A percentile compares a stretch with the other conserved stretches of the same genome.
These are phyloP conservation scores for Neuroscelio doddi DNA, from an alignment of 2,888 invertebrate genomes.

Conservation along the genomic window DNA sequence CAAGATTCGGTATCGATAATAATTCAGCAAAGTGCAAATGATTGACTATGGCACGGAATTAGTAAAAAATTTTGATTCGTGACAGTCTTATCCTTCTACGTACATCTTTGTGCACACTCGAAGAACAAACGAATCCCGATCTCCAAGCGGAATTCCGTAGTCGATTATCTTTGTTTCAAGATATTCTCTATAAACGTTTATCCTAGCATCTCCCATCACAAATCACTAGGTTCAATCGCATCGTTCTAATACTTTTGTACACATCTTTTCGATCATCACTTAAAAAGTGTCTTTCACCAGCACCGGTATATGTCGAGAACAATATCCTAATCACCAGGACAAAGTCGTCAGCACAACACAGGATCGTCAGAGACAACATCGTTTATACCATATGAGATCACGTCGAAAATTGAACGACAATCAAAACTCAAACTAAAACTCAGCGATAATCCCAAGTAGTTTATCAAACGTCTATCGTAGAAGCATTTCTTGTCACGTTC, in stretches of 20 bases:
- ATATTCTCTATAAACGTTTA: not conserved
- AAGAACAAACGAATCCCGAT: not conserved
- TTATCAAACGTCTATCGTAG: conserved; percentile 1
- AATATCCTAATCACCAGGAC: not conserved
- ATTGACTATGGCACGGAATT: conserved; percentile 39
- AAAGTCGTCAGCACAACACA: not conserved
- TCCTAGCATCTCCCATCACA: conserved; percentile 10
- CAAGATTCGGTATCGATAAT: conserved; percentile 9
- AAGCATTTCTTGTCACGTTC: conserved; percentile 13
- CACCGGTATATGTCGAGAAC: conserved; percentile 1
- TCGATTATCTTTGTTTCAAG: not conserved
- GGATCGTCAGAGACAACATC: not conserved
- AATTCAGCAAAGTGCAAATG: conserved; percentile 8
- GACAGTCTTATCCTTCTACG: not conserved
- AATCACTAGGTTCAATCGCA: conserved; percentile 22
- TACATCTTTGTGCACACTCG: not conserved
- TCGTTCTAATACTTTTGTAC: conserved; percentile 20
- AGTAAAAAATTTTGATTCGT: not conserved
- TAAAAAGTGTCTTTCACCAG: not conserved
- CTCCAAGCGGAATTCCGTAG: not conserved
- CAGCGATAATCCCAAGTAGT: conserved; percentile 9
- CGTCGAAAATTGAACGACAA: conserved; percentile 16
- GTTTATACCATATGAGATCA: conserved; percentile 27
- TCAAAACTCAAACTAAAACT: conserved; percentile 8
- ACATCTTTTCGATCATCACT: conserved; percentile 4